Conservation (phyloP, 2,113 vertebrate genomes). For the Dendrocopos noguchii region DNA sequence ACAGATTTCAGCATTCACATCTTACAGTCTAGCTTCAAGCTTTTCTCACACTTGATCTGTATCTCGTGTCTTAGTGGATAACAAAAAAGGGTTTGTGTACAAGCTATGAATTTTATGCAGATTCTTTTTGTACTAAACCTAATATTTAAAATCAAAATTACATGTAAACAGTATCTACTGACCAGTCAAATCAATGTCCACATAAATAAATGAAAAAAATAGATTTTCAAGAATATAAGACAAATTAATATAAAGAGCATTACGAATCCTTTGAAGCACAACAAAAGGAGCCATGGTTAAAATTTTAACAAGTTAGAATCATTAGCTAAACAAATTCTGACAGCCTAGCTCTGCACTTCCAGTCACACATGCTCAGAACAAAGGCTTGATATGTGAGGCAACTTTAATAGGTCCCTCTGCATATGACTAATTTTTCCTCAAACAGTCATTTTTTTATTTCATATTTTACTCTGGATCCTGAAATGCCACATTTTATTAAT, state of each 20-base stretch:
- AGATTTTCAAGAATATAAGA: conserved; percentile 40
- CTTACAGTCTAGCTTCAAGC: conserved; percentile 29
- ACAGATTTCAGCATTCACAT: conserved; percentile 38
- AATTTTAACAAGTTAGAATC: conserved; percentile 76
- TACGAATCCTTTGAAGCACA: conserved; percentile 69
- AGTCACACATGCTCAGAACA: conserved; percentile 71
- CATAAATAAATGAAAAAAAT: conserved; percentile 35
- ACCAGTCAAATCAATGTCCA: conserved; percentile 15
- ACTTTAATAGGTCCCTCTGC: conserved; percentile 73
- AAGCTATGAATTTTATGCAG: neutral
- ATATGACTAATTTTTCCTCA: conserved; percentile 75
- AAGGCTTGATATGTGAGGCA: conserved; percentile 62
- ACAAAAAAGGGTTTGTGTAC: neutral
- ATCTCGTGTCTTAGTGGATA: neutral
- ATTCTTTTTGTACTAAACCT: neutral
- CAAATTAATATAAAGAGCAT: conserved; percentile 66
- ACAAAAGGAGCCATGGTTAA: conserved; percentile 72
- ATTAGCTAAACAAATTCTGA: conserved; percentile 78
- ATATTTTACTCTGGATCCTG: conserved; percentile 41
- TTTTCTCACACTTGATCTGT: conserved; percentile 52
- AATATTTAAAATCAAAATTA: neutral
- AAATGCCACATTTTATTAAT: conserved; percentile 68
- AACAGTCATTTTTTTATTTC: conserved; percentile 56
- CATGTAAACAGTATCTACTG: neutral
- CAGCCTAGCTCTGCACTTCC: conserved; percentile 68